Percentiles rank a stretch among this genome's conserved stretches.
phyloP scores from a whole-genome alignment of 2,888 invertebrate species.

The Pachycephus smyrnensis region DNA sequence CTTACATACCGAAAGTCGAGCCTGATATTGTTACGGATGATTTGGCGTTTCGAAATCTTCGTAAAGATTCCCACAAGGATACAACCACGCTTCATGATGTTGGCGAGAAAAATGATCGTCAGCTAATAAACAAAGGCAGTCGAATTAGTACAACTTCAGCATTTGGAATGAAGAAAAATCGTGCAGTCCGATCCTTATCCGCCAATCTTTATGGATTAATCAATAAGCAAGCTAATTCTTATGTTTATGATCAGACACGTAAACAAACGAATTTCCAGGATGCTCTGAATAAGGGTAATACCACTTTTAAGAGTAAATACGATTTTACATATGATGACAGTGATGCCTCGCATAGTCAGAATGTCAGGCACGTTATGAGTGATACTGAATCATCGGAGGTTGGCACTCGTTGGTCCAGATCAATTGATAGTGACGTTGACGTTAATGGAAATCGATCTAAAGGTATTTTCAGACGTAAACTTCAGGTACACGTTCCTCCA shows the following conservation, averaged over 20 bases:
- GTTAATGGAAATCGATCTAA: slow-evolving; percentile 50
- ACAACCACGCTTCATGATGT: neutral
- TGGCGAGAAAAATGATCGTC: slow-evolving; percentile 50
- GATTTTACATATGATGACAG: slow-evolving; percentile 17
- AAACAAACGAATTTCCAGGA: neutral
- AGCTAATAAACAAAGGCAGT: slow-evolving; percentile 15
- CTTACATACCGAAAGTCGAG: slow-evolving; percentile 76
- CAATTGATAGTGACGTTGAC: slow-evolving; percentile 32
- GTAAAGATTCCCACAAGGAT: slow-evolving; percentile 81
- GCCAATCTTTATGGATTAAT: slow-evolving; percentile 86
- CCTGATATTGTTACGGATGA: slow-evolving; percentile 91
- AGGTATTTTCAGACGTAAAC: slow-evolving; percentile 33
- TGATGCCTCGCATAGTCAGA: neutral
- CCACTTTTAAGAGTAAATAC: slow-evolving; percentile 7
- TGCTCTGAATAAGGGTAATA: slow-evolving; percentile 9
- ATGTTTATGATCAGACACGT: slow-evolving; percentile 26
- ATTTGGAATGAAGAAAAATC: slow-evolving; percentile 75
- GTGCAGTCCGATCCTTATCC: slow-evolving; percentile 84
- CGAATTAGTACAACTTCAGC: slow-evolving; percentile 15
- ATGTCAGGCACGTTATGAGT: slow-evolving; percentile 23
- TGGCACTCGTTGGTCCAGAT: slow-evolving; percentile 24
- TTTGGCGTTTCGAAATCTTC: slow-evolving; percentile 84
- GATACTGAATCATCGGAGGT: slow-evolving; percentile 35
- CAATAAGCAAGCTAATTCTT: slow-evolving; percentile 63
- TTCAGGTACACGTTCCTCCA: slow-evolving; percentile 42